Conservation (phyloP, 1,140 invertebrate species). For the Scaptomyza pallida region DNA sequence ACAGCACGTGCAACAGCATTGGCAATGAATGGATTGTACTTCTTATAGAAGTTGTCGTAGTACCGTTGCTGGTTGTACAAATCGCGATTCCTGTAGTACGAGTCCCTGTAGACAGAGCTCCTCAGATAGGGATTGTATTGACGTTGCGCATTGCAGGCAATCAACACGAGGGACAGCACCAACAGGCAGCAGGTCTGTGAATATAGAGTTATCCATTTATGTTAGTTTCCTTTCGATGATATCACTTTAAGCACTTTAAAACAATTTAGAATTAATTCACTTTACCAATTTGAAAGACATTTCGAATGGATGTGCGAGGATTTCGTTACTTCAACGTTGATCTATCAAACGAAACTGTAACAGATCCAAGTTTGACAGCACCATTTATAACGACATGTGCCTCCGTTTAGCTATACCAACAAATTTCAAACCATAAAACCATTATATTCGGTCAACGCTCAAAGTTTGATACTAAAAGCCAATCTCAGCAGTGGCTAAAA, state of each 20-base stretch:
- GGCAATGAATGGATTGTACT: conserved; percentile 73
- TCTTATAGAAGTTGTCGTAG: conserved; percentile 74
- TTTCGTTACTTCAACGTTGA: conserved; percentile 41
- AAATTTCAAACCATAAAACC: conserved; percentile 59
- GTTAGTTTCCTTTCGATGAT: conserved; percentile 12
- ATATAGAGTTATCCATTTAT: conserved; percentile 5
- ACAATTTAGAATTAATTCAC: not conserved
- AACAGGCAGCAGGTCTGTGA: conserved; percentile 50
- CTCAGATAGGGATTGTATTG: conserved; percentile 63
- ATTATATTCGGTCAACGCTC: conserved; percentile 49
- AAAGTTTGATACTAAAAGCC: conserved; percentile 28
- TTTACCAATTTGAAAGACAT: conserved; percentile 72
- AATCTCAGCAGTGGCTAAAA: conserved; percentile 24
- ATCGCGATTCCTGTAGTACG: conserved; percentile 75
- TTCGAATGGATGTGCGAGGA: conserved; percentile 3
- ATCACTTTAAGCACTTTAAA: not conserved
- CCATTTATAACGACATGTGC: conserved; percentile 56
- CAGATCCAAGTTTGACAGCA: conserved; percentile 32
- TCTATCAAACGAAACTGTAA: conserved; percentile 68
- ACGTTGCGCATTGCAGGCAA: conserved; percentile 52
- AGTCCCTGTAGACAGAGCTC: conserved; percentile 61
- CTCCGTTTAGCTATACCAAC: conserved; percentile 52
- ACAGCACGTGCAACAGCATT: conserved; percentile 62
- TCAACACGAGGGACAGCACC: conserved; percentile 42
- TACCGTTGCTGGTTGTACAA: conserved; percentile 71